Conservation (phyloP, 2,113 vertebrate genomes). For the Dunckerocampus dactyliophorus region DNA sequence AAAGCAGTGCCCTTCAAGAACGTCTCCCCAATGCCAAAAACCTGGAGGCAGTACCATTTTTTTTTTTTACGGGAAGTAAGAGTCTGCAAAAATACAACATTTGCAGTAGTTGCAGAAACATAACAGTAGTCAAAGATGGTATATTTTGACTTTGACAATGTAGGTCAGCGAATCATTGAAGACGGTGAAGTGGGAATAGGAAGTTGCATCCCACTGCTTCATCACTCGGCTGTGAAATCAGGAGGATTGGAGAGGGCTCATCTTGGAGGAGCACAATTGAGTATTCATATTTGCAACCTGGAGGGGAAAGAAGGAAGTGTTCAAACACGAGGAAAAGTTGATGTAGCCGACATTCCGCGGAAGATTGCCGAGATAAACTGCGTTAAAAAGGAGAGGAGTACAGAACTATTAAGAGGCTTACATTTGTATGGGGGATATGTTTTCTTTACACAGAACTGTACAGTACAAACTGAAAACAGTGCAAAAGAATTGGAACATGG, state of each 20-base stretch:
- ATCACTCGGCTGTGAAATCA: conserved; percentile 31
- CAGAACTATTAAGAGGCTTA: too few relatives aligned
- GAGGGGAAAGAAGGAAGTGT: neutral
- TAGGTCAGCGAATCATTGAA: conserved; percentile 38
- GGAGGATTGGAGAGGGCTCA: conserved; percentile 40
- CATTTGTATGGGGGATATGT: too few relatives aligned
- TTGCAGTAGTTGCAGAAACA: conserved; percentile 22
- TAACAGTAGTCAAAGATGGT: conserved; percentile 1
- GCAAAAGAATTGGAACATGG: too few relatives aligned
- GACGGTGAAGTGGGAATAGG: conserved; percentile 4
- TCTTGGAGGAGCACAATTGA: neutral
- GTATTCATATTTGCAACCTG: neutral
- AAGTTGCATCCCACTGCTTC: conserved; percentile 10
- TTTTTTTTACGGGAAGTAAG: conserved; percentile 3
- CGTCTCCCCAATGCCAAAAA: neutral
- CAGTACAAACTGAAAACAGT: too few relatives aligned
- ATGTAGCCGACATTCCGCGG: neutral
- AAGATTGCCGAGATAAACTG: conserved; percentile 5
- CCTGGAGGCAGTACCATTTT: conserved; percentile 2
- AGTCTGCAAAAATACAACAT: conserved; percentile 9
- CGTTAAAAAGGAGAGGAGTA: neutral
- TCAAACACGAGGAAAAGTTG: conserved; percentile 22
- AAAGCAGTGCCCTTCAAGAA: conserved; percentile 42
- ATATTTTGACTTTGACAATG: conserved; percentile 27
- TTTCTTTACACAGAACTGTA: too few relatives aligned